Percentiles rank a stretch among this genome's conserved stretches.
Evolutionary conservation across 2,113 vertebrate genomes (phyloP).

Genomic region (human (Homo sapiens)): DNA sequence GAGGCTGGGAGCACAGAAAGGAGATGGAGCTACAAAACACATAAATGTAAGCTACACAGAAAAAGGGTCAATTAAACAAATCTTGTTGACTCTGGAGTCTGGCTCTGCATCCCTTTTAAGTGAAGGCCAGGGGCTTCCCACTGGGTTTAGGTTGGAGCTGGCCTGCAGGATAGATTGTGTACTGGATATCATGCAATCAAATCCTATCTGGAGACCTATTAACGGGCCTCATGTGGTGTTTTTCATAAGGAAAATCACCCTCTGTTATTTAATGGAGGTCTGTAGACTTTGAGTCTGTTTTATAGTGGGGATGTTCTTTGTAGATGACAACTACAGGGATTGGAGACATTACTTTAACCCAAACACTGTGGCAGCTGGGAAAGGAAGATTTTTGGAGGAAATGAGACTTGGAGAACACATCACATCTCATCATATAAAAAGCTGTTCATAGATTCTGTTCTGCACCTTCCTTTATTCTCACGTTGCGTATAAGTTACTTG

Average conservation of each 20-base stretch:
- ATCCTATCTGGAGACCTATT: not conserved
- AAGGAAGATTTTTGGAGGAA: not conserved
- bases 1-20: not conserved
- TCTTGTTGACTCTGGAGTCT: not conserved
- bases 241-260: not conserved
- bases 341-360: not conserved
- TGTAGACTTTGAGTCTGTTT: not conserved
- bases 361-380: not conserved
- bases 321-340: not conserved
- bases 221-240: not conserved
- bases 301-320: not conserved
- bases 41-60: not conserved
- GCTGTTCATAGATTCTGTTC: not conserved
- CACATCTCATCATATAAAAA: not conserved
- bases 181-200: not conserved
- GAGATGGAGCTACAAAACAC: not conserved
- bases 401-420: not conserved
- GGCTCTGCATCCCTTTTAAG: not conserved
- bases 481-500: not conserved
- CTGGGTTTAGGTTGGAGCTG: not conserved
- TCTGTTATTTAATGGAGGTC: not conserved
- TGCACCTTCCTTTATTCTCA: not conserved
- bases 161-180: not conserved
- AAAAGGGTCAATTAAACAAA: not conserved
- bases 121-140: not conserved